A percentile compares a stretch with the other conserved stretches of the same genome.
These are phyloP conservation scores for Aurelia aurita DNA, from an alignment of 30 jellyfish, hydroid and myxozoan genomes.

Conservation along the genomic window DNA sequence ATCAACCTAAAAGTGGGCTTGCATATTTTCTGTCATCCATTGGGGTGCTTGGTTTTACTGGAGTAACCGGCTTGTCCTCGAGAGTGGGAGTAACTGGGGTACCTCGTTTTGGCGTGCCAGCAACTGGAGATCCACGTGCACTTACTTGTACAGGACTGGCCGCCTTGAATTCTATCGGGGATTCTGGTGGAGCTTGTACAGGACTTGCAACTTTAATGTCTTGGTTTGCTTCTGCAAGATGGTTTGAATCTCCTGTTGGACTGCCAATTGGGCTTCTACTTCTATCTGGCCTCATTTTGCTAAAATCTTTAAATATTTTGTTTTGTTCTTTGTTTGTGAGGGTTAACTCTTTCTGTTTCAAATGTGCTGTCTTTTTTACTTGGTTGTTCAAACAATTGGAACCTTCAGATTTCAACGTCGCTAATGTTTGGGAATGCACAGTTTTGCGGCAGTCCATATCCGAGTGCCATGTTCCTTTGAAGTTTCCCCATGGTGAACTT, in stretches of 20 bases:
- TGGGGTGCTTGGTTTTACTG: constrained; percentile 41
- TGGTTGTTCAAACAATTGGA: constrained; percentile 64
- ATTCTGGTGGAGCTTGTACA: constrained; percentile 2
- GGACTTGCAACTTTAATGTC: constrained; percentile 53
- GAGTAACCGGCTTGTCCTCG: constrained; percentile 39
- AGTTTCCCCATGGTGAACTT: constrained; percentile 93
- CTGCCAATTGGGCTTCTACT: constrained; percentile 51
- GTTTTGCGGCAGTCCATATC: constrained; percentile 75
- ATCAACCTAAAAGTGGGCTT: no score
- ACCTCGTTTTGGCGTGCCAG: constrained; percentile 27
- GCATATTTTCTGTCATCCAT: no score
- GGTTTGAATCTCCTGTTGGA: constrained; percentile 23
- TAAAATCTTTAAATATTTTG: constrained; percentile 41
- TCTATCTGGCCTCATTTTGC: constrained; percentile 36
- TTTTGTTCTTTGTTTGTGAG: constrained; percentile 51
- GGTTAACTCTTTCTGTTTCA: constrained; percentile 28
- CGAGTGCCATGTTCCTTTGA: constrained; percentile 91
- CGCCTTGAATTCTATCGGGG: constrained; percentile 33
- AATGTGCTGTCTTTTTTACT: constrained; percentile 28
- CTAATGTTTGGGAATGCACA: constrained; percentile 62
- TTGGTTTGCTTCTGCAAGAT: constrained; percentile 38
- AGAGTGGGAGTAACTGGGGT: constrained; percentile 36
- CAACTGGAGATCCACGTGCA: constrained; percentile 35
- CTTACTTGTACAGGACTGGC: constrained; percentile 24
- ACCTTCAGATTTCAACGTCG: constrained; percentile 42